Base-by-base conservation (phyloP, 2,888 invertebrate species). In the Steinernema hermaphroditum region DNA sequence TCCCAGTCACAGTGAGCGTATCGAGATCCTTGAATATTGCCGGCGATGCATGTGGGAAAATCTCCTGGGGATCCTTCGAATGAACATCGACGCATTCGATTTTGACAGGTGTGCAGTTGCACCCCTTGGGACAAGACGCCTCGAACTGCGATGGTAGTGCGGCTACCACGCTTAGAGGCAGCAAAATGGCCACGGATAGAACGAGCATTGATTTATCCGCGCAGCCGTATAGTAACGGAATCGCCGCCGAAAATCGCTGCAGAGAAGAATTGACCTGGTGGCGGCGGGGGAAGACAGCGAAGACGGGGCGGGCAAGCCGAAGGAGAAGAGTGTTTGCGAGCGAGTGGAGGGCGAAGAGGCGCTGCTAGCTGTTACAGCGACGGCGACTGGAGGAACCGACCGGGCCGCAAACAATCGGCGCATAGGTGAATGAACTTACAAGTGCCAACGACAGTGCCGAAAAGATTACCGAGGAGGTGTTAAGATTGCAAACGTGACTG, bases 1-100 rank as follows among this genome's bases (percentile, higher is more conserved):
- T 77, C 0, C 77, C 77, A 0, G 78, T 77, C 8, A 77, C 57
- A 16, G 54, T 32, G 8, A 77, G 32, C 4, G 77, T 77, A 49
- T 78, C 78, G 22, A 76, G 49, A 24, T 76, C 74, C 1, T 49
- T 70, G 44, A 27, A 76, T 2, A 76, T 49, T 16, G 34, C 34
- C n/a, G 76, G 76, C 22, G 54, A 24, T 16, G 69, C 68, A 43
- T 75, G 68, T 14, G 49, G 68, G 46, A 77, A 77, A 2, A 77
- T 29, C n/a, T 68, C 78, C 6, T 75, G 14, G 2, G 24, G 62
- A 1, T 57, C 29, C 8, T 29, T 68, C 44, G 74, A 46, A 50
- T 54, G 44, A 34, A 76, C 50, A 68, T 73, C 46, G 14, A 32
- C 29, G 68, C 77, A 77, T 19, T 74, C 69, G 32, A 78, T 44